Conservation (phyloP, 1,140 invertebrate species). For the Saccostrea glomerata region DNA sequence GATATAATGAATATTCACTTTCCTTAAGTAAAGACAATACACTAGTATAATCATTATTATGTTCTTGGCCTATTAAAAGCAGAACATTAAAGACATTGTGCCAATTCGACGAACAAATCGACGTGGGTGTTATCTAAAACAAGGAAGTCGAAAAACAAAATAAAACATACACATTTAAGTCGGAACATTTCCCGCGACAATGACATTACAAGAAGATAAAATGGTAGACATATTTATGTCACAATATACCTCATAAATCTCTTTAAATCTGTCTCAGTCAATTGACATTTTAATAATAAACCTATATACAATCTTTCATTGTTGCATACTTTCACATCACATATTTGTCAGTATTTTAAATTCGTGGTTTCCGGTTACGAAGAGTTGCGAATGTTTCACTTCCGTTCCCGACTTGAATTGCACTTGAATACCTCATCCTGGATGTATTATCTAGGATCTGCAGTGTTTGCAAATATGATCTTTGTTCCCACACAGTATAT, state of each 20-base stretch:
- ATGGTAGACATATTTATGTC: neutral
- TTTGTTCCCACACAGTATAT: neutral
- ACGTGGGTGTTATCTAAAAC: neutral
- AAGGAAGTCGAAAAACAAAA: neutral
- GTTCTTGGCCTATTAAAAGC: no score
- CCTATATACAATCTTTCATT: neutral
- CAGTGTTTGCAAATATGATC: conserved; percentile 10
- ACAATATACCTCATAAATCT: neutral
- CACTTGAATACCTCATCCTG: neutral
- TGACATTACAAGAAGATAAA: neutral
- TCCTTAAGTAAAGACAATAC: no score
- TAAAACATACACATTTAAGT: neutral
- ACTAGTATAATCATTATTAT: no score
- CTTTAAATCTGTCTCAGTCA: neutral
- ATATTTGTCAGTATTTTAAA: neutral
- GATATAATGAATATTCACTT: no score
- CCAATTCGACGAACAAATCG: neutral
- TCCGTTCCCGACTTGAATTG: conserved; percentile 1
- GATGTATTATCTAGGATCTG: neutral
- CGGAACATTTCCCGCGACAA: neutral
- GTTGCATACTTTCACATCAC: neutral
- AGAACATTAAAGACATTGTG: neutral
- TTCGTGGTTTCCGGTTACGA: conserved; percentile 1
- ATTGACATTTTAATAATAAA: neutral
- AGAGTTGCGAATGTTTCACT: neutral